Conservation (phyloP, 2,888 invertebrate genomes). For the Ophonus ardosiacus region DNA sequence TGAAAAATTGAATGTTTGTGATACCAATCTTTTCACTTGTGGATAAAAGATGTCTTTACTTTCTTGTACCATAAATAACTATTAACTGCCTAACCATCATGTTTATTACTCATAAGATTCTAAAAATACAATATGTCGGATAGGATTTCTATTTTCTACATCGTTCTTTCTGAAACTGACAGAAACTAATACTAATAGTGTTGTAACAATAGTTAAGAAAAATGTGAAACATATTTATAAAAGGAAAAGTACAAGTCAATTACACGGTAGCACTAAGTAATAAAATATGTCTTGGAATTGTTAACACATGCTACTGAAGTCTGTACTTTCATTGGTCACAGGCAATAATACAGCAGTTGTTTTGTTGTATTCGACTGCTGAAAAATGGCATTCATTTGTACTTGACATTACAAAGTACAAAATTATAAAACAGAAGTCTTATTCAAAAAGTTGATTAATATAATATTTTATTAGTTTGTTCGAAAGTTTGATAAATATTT, state of each 20-base stretch:
- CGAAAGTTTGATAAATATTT: too few relatives aligned
- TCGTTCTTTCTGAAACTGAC: too few relatives aligned
- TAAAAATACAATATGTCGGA: too few relatives aligned
- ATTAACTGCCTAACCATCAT: too few relatives aligned
- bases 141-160: too few relatives aligned
- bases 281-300: neutral
- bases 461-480: too few relatives aligned
- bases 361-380: neutral
- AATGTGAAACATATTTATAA: neutral
- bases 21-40: too few relatives aligned
- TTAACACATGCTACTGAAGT: neutral
- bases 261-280: neutral
- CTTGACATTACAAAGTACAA: neutral
- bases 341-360: neutral
- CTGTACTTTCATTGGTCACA: neutral
- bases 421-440: neutral
- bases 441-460: neutral
- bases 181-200: neutral
- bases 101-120: too few relatives aligned
- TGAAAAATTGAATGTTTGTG: too few relatives aligned
- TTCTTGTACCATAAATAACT: too few relatives aligned
- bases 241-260: constrained; percentile 1
- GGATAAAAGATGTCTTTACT: too few relatives aligned
- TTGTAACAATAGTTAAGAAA: neutral
- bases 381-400: neutral